Conservation (phyloP, 1,140 invertebrate species). For the Schmidtea mediterranea region DNA sequence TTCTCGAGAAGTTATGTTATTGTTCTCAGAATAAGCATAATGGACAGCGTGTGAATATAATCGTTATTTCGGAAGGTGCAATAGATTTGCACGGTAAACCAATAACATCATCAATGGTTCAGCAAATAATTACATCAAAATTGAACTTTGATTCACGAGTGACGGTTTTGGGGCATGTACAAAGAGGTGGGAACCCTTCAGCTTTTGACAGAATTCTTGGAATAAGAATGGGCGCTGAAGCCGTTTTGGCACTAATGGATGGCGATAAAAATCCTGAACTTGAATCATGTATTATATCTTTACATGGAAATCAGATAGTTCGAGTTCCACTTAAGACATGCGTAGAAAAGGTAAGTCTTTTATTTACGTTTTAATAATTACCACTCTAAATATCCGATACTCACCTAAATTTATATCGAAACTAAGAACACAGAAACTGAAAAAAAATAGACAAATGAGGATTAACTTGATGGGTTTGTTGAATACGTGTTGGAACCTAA, state of each 20-base stretch:
- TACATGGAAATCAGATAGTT: conserved; percentile 90
- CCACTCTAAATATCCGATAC: no score
- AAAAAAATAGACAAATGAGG: no score
- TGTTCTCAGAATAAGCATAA: conserved; percentile 55
- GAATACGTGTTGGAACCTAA: no score
- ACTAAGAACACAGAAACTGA: no score
- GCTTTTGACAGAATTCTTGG: conserved; percentile 95
- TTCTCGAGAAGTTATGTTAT: no score
- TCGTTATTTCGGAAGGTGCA: conserved; percentile 90
- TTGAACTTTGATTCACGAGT: conserved; percentile 83
- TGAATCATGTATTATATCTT: conserved; percentile 63
- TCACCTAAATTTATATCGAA: no score
- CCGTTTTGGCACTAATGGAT: conserved; percentile 86
- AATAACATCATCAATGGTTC: conserved; percentile 69
- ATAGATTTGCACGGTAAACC: conserved; percentile 70
- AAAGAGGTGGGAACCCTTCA: conserved; percentile 86
- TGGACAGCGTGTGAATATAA: conserved; percentile 84
- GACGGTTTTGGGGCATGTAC: conserved; percentile 88
- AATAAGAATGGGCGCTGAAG: conserved; percentile 96
- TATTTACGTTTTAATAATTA: no score
- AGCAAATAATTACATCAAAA: conserved; percentile 53
- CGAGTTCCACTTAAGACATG: conserved; percentile 88
- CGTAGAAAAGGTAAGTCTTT: conserved; percentile 41
- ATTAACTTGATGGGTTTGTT: no score
- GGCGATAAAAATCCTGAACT: conserved; percentile 53